Evolutionary conservation across 2,797 vertebrate species (phyloP).

Genomic region (Menidia menidia): DNA sequence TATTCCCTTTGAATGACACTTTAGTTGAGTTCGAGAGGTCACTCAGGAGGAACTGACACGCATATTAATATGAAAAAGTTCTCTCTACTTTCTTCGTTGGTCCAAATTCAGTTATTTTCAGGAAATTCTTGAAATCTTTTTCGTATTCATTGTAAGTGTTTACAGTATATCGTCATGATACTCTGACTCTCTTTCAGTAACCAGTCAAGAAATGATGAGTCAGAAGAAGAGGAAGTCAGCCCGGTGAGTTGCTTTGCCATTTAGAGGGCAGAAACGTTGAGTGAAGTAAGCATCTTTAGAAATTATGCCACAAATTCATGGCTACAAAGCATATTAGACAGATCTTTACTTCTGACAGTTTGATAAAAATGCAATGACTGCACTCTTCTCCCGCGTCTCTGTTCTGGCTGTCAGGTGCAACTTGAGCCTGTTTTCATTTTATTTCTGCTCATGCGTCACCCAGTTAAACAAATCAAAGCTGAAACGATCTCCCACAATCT

Average conservation of each 20-base stretch:
- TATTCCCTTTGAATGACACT: too few species aligned
- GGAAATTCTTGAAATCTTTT: not conserved
- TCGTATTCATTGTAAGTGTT: not conserved
- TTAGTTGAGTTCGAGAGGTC: too few species aligned
- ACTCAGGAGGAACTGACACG: too few species aligned
- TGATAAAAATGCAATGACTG: not conserved
- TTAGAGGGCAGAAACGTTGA: not conserved
- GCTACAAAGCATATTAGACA: not conserved
- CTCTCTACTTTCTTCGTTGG: not conserved
- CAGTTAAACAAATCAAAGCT: not conserved
- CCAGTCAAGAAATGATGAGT: constrained; percentile 58
- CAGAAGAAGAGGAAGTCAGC: constrained; percentile 51
- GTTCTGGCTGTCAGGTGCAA: not conserved
- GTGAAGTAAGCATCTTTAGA: too few species aligned
- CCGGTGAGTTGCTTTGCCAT: constrained; percentile 49
- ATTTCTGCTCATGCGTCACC: not conserved
- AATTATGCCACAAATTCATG: too few species aligned
- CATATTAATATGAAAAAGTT: too few species aligned
- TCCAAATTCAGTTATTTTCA: not conserved
- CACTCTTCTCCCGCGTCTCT: not conserved
- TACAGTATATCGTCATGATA: not conserved
- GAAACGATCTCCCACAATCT: not conserved
- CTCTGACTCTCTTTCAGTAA: constrained; percentile 34
- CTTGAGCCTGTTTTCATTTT: not conserved
- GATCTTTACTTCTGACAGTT: not conserved